phyloP scores from a whole-genome alignment of 2,113 vertebrate species.

The Nibea coibor region DNA sequence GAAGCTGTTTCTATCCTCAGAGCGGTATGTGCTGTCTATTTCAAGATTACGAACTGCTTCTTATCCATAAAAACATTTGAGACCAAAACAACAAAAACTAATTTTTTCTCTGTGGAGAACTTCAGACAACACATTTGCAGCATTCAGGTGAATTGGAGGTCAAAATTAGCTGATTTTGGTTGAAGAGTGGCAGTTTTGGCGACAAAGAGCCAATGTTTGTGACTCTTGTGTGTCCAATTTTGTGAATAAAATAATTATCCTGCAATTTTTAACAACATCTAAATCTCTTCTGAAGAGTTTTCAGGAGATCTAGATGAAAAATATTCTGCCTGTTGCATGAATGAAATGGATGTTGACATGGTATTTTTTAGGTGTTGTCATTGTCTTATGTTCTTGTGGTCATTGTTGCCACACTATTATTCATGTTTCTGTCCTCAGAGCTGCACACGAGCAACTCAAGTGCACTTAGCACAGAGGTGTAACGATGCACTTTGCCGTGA shows the following conservation, averaged over 20 bases:
- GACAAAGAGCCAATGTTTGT: too few species aligned
- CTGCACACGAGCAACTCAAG: neutral
- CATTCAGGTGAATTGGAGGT: neutral
- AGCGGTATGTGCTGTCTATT: constrained; percentile 85
- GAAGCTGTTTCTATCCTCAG: constrained; percentile 97
- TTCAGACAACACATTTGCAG: neutral
- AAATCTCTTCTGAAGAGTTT: neutral
- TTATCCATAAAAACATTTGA: neutral
- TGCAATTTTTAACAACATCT: too few species aligned
- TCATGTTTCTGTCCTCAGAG: constrained; percentile 18
- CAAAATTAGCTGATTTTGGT: too few species aligned
- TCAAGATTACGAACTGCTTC: neutral
- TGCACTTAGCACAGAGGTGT: constrained; percentile 46
- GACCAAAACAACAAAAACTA: neutral
- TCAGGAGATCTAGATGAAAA: neutral
- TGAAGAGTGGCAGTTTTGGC: too few species aligned
- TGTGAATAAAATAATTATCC: too few species aligned
- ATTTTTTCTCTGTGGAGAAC: neutral
- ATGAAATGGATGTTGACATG: too few species aligned
- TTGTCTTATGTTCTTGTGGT: neutral
- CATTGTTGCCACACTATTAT: constrained; percentile 12
- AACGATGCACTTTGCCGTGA: neutral
- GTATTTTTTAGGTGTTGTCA: neutral
- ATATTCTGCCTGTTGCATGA: too few species aligned
- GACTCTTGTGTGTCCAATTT: too few species aligned